Conservation (phyloP, 2,113 vertebrate species). For the Antechinus stuartii region DNA sequence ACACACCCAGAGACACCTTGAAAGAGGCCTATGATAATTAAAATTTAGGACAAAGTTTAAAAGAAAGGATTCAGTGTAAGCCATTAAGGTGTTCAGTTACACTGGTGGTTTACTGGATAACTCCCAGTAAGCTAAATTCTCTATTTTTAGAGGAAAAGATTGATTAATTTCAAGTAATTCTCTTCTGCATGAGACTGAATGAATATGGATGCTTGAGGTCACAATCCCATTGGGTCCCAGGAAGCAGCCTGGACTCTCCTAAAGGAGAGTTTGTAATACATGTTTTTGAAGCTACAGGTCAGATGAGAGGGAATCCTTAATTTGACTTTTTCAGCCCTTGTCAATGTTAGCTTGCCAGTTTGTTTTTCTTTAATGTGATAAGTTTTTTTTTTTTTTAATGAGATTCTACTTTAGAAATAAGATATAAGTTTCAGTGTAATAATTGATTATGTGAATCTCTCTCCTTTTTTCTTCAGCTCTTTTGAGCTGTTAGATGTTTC, state of each 20-base stretch:
- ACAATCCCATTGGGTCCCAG: background rate
- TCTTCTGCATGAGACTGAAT: background rate
- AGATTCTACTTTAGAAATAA: background rate
- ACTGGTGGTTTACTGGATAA: background rate
- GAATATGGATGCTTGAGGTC: background rate
- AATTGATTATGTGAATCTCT: background rate
- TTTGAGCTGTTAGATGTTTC: background rate
- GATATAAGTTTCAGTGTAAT: background rate
- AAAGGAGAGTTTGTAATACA: background rate
- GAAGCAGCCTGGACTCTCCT: background rate
- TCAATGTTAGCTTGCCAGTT: slow-evolving; percentile 8
- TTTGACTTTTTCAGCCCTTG: background rate
- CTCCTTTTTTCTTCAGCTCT: background rate
- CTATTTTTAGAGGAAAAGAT: background rate
- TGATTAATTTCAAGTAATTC: background rate
- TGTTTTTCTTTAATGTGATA: background rate
- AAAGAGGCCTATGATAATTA: background rate
- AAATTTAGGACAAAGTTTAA: background rate
- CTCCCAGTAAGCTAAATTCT: background rate
- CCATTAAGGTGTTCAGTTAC: background rate
- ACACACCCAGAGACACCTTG: background rate
- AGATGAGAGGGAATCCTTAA: background rate
- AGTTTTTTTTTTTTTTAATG: background rate
- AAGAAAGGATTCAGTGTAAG: background rate
- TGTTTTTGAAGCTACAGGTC: background rate